phyloP scores from a whole-genome alignment of 2,113 vertebrate genomes.

The Corythoichthys intestinalis region DNA sequence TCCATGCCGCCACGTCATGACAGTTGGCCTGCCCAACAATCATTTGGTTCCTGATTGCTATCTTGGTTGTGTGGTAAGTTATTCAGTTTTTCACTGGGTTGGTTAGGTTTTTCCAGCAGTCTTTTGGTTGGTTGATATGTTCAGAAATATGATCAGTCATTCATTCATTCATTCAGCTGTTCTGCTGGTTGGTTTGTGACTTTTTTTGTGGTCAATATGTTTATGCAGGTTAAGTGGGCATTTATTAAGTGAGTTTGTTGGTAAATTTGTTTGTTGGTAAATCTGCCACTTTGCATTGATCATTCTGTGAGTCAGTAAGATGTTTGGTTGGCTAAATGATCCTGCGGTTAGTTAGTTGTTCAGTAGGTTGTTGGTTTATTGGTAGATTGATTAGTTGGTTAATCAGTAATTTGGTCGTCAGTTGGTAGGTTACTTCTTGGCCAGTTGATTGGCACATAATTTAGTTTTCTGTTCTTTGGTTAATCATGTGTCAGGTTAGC shows the following conservation, averaged over 20 bases:
- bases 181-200: background rate
- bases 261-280: background rate
- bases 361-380: background rate
- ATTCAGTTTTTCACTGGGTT: background rate
- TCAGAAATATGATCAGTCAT: background rate
- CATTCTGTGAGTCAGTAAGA: no score
- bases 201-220: no score
- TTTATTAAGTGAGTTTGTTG: background rate
- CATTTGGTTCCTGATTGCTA: no score
- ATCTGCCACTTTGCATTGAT: background rate
- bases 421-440: background rate
- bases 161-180: background rate
- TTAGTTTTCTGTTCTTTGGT: no score
- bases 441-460: no score
- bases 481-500: no score
- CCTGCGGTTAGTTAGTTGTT: background rate
- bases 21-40: no score
- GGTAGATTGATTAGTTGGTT: background rate
- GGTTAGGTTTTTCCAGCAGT: background rate
- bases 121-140: background rate
- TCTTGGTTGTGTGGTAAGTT: background rate
- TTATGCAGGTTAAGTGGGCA: background rate
- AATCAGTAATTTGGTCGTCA: background rate
- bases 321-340: no score
- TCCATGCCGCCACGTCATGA: no score